phyloP scores from a whole-genome alignment of 2,888 invertebrate genomes.

The Caenorhabditis sp. region DNA sequence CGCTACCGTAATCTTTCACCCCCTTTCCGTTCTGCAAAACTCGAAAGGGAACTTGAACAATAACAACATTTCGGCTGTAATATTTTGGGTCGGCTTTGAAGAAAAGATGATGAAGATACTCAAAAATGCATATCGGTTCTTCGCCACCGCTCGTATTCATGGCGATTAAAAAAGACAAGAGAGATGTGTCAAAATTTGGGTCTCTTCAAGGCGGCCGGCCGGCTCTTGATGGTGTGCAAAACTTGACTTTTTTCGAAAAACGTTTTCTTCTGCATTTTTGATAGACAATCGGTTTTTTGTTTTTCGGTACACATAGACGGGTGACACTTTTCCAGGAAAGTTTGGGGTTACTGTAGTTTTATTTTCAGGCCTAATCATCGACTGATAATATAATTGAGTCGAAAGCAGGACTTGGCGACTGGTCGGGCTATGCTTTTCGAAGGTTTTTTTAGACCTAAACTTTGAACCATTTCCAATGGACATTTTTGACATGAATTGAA shows the following conservation, averaged over 20 bases:
- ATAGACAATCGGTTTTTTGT: background rate
- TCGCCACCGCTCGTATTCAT: slow-evolving; percentile 20
- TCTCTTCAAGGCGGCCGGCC: no score
- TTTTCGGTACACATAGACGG: no score
- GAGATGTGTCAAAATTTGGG: slow-evolving; percentile 50
- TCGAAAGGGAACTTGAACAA: slow-evolving; percentile 4
- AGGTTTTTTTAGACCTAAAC: no score
- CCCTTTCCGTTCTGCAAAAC: background rate
- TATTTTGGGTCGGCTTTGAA: slow-evolving; percentile 8
- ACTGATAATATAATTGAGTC: no score
- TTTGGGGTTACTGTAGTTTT: no score
- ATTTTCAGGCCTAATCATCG: no score
- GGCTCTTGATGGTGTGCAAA: slow-evolving; percentile 36
- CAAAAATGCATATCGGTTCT: slow-evolving; percentile 37
- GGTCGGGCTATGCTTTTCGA: no score
- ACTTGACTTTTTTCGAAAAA: slow-evolving; percentile 38
- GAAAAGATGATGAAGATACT: slow-evolving; percentile 35
- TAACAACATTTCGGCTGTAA: slow-evolving; percentile 4
- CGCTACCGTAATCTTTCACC: slow-evolving; percentile 39
- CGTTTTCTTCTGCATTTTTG: slow-evolving; percentile 44
- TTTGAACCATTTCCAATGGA: no score
- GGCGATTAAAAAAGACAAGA: slow-evolving; percentile 38
- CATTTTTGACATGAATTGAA: no score
- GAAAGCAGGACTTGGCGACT: no score
- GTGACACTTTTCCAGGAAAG: no score